Percentiles rank a stretch among this genome's conserved stretches.
Conservation (phyloP, 2,797 vertebrate species). For the Ibycter americanus region DNA sequence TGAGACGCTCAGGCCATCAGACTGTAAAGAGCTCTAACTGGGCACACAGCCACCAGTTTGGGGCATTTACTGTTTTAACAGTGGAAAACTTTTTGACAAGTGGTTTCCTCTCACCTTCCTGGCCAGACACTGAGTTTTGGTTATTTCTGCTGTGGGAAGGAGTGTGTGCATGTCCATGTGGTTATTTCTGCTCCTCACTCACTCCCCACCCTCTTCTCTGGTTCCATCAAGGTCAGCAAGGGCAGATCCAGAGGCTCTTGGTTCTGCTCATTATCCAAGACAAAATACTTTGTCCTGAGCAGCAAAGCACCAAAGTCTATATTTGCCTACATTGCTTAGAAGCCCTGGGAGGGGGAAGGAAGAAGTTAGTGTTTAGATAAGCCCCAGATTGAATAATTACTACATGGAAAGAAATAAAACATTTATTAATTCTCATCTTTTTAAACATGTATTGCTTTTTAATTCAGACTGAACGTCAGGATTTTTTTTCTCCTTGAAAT, state of each 20-base stretch:
- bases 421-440: background rate
- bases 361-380: background rate
- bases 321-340: background rate
- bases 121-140: background rate
- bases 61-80: background rate
- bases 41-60: background rate
- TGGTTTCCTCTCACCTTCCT: background rate
- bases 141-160: background rate
- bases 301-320: background rate
- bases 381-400: background rate
- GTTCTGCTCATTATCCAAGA: background rate
- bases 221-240: background rate
- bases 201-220: background rate
- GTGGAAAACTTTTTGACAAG: background rate
- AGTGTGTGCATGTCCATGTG: fast-evolving
- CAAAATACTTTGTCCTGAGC: background rate
- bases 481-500: background rate
- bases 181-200: background rate
- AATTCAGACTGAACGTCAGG: background rate
- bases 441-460: background rate
- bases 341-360: background rate
- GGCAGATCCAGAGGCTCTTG: background rate
- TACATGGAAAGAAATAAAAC: background rate
- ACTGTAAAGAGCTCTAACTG: background rate
- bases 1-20: background rate